Evolutionary conservation across 2,888 invertebrate genomes (phyloP).

Genomic region (Caenorhabditis imperialis): DNA sequence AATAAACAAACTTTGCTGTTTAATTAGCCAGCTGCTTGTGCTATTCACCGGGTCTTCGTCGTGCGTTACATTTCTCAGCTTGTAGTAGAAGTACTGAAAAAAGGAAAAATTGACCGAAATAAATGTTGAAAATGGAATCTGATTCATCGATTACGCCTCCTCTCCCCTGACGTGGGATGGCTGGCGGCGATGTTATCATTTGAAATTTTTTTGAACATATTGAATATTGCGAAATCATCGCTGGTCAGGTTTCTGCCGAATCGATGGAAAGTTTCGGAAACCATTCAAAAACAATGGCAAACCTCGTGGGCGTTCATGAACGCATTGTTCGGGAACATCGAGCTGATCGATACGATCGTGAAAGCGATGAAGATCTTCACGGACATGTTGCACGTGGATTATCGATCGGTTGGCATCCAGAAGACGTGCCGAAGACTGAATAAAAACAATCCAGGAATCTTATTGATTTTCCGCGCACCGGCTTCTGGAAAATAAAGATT

Average conservation of each 20-base stretch:
- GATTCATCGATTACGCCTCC: slow-evolving; percentile 15
- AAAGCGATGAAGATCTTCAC: slow-evolving; percentile 59
- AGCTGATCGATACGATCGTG: slow-evolving; percentile 63
- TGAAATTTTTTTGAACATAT: not conserved
- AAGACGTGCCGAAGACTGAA: no score
- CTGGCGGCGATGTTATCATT: slow-evolving; percentile 37
- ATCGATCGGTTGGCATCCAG: no score
- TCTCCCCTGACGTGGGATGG: not conserved
- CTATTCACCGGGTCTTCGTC: slow-evolving; percentile 30
- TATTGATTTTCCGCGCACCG: no score
- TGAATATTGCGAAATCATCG: slow-evolving; percentile 12
- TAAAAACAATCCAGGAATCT: no score
- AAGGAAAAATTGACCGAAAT: not conserved
- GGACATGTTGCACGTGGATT: slow-evolving; percentile 19
- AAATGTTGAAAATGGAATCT: not conserved
- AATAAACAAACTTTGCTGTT: slow-evolving; percentile 2
- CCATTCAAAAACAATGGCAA: slow-evolving; percentile 7
- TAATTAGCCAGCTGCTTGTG: slow-evolving; percentile 40
- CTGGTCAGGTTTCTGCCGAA: no score
- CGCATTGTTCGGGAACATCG: slow-evolving; percentile 65
- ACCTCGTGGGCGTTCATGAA: slow-evolving; percentile 71
- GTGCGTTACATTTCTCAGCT: slow-evolving; percentile 61
- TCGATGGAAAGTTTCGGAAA: not conserved
- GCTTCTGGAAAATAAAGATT: no score
- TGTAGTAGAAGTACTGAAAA: slow-evolving; percentile 68